Evolutionary conservation across 2,113 vertebrate genomes (phyloP).

Genomic region (Aplodontia rufa): DNA sequence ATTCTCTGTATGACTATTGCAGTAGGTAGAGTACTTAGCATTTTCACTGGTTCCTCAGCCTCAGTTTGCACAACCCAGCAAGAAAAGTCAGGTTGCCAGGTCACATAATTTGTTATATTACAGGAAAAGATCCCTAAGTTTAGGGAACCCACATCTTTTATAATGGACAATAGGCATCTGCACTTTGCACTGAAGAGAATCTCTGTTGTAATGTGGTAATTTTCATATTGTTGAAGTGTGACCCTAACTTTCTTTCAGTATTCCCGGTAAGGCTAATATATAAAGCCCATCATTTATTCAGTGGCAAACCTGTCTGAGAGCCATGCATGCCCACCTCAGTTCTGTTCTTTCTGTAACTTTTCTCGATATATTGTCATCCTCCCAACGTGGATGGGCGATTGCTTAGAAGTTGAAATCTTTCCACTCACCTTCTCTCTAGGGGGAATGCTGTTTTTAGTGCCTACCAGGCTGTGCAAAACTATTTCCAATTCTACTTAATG

Average conservation of each 20-base stretch:
- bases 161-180: not conserved
- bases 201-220: not conserved
- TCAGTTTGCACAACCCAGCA: not conserved
- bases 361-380: not conserved
- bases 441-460: not conserved
- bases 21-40: not conserved
- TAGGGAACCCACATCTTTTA: not conserved
- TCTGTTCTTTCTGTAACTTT: not conserved
- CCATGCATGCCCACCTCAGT: not conserved
- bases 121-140: not conserved
- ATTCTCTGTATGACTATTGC: not conserved
- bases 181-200: not conserved
- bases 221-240: not conserved
- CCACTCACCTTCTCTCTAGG: not conserved
- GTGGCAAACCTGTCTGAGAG: not conserved
- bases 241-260: not conserved
- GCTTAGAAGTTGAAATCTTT: not conserved
- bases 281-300: not conserved
- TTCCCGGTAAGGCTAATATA: not conserved
- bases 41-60: not conserved
- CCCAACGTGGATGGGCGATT: not conserved
- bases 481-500: not conserved
- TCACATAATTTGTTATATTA: not conserved
- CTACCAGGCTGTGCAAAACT: not conserved
- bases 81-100: not conserved